Base-by-base conservation (phyloP, 2,113 vertebrate species). In the Gambusia holbrooki region DNA sequence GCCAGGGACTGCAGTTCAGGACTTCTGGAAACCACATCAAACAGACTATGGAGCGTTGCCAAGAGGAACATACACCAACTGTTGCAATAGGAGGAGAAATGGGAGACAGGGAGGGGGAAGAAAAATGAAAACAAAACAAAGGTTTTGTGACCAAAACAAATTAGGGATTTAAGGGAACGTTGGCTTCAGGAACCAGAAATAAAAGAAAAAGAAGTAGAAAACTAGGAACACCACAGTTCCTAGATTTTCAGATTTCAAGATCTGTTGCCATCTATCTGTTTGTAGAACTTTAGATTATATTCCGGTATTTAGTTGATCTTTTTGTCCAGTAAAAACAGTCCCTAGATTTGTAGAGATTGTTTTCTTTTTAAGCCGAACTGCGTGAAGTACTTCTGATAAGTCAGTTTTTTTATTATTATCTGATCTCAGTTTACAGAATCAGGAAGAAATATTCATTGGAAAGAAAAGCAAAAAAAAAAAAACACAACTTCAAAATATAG, bases 1-100 rank as follows among this genome's bases (percentile, higher is more conserved):
- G 89, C 90, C 94, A 86, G 94, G 93, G 93, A 94, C 93, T 89
- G 81, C 84, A 73, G 87, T 94, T 94, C 93, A 94, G 89, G 90
- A 90, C 84, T 94, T 94, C 90, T 90, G 93, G 91, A 95, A 95
- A 94, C 95, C 93, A 93, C 94, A 93, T 96, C 93, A 94, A 94
- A 96, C 93, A 93, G 83, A 80, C 82, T 79, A 85, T 95, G 89
- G 88, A 72, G 87, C 76, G 76, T 81, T 92, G 93, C 92, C 92
- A 92, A 93, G 83, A 92, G 58, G 91, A 92, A 93, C 92, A 95
- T 86, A 88, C 90, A 95, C 90, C 92, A 92, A 94, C 93, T 93
- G 90, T 84, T 88, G 88, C 80, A 87, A 84, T 77, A 62, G 82
- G 30, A 30, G 25, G 13, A 62, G 12, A 15, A 30, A 27, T 69